Evolutionary conservation across 2,888 invertebrate genomes (phyloP), one percentile per base, ranked within the genome.

Genomic region (Dynastes tityus): DNA sequence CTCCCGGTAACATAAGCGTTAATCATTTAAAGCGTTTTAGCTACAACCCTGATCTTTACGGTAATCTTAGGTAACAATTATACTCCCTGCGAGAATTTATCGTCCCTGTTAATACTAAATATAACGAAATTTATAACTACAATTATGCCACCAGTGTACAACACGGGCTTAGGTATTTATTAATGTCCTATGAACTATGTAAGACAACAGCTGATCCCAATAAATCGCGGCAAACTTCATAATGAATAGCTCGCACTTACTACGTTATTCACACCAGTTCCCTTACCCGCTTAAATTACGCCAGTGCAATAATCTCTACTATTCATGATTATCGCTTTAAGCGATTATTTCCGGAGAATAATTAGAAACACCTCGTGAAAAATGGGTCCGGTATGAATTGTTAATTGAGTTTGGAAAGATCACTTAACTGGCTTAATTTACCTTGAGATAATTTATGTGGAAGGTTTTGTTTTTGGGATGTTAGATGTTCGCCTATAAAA

Each of bases 121-220:
- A 58, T 73, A 55, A 58, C 73, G 58, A 73, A 58, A 73, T 73
- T 73, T 58, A 73, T 73, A 58, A 58, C 40, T 37, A 58, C 37
- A 73, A 73, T 73, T 73, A 71, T 58, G 55, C 73, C 73, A 40
- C 58, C 58, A 61, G 55, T 58, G 58, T 58, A 49, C 45, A 73
- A 37, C 71, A 58, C 55, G 32, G 71, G 53, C 71, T 58, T 73
- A 58, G 58, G 73, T 58, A 73, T 73, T 73, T 73, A 73, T 55
- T 71, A 71, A 58, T 73, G 73, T 22, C 58, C 58, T 58, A 16
- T 73, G 58, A 73, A 73, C 73, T 73, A 73, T 73, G 73, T 61
- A 73, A 55, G 73, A 73, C 73, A 73, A 73, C 73, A 73, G 73
- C 73, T 73, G 73, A 73, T 73, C 73, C 73, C 73, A 58, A 73